Evolutionary conservation across 2,888 invertebrate genomes (phyloP).

Genomic region (Drosophila anomalipes): DNA sequence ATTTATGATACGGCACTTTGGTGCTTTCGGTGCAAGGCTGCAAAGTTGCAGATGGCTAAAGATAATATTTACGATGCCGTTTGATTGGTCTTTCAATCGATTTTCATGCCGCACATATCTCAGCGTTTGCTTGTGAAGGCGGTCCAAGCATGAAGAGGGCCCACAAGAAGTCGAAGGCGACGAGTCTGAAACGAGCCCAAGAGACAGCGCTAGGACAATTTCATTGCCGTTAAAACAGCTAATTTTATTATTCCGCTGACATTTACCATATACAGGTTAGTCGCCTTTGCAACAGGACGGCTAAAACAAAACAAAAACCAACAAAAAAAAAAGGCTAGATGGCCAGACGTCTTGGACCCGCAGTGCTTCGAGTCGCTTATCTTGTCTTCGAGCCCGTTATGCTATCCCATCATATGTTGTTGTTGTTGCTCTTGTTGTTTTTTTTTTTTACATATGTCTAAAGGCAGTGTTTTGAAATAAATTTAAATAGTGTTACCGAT

Average conservation of each 20-base stretch:
- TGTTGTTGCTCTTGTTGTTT: slow-evolving; percentile 16
- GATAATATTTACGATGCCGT: slow-evolving; percentile 80
- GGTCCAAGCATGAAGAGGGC: slow-evolving; percentile 13
- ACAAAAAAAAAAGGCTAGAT: slow-evolving; percentile 2
- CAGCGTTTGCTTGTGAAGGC: slow-evolving; percentile 37
- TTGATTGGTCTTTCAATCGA: slow-evolving; percentile 75
- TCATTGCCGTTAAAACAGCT: slow-evolving; percentile 78
- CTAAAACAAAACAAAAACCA: slow-evolving; percentile 1
- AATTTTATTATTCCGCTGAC: slow-evolving; percentile 80
- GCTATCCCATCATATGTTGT: slow-evolving; percentile 66
- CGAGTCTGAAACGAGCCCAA: slow-evolving; percentile 7
- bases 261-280: slow-evolving; percentile 64
- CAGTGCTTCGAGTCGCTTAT: slow-evolving; percentile 57
- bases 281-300: slow-evolving; percentile 19
- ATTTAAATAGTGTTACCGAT: slow-evolving; percentile 82
- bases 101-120: slow-evolving; percentile 57
- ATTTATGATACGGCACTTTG: slow-evolving; percentile 73
- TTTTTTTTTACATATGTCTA: slow-evolving; percentile 8
- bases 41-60: slow-evolving; percentile 69
- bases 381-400: slow-evolving; percentile 75
- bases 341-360: slow-evolving; percentile 50
- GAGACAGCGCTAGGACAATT: slow-evolving; percentile 59
- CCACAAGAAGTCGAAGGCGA: neutral
- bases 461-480: slow-evolving; percentile 56
- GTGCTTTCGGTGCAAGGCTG: slow-evolving; percentile 37